A percentile compares a stretch with the other conserved stretches of the same genome.
phyloP scores from a whole-genome alignment of 1,140 invertebrate species.

The Campoletis sonorensis region DNA sequence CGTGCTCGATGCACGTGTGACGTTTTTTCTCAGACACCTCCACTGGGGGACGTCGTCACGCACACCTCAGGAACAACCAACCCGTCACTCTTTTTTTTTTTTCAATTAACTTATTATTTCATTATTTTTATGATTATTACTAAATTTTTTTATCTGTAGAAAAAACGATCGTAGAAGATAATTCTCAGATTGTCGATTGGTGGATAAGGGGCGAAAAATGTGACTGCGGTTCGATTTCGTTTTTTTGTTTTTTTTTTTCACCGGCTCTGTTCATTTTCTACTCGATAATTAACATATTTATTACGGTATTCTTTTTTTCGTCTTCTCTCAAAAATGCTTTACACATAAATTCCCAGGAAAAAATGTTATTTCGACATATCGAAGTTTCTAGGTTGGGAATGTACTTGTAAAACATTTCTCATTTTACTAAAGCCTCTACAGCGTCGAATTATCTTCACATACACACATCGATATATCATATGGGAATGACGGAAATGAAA shows the following conservation, averaged over 20 bases:
- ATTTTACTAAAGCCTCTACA: conserved; percentile 31
- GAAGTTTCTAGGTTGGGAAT: too few relatives aligned
- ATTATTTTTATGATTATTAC: not conserved
- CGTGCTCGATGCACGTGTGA: not conserved
- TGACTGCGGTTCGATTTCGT: conserved; percentile 13
- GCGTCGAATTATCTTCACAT: conserved; percentile 29
- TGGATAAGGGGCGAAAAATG: conserved; percentile 33
- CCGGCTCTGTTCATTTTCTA: not conserved
- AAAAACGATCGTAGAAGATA: conserved; percentile 43
- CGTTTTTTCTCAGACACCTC: not conserved
- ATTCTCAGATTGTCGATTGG: conserved; percentile 44
- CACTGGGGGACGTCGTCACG: not conserved
- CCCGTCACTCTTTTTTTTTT: not conserved
- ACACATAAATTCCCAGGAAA: too few relatives aligned
- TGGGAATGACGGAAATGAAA: not conserved
- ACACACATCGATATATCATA: conserved; percentile 11
- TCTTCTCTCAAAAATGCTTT: too few relatives aligned
- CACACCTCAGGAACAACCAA: not conserved
- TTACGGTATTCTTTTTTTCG: too few relatives aligned
- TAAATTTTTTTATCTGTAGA: conserved; percentile 17
- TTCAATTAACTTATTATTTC: not conserved
- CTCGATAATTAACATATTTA: not conserved
- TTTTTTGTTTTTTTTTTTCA: not conserved
- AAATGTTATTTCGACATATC: too few relatives aligned
- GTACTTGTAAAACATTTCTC: not conserved